Evolutionary conservation across 2,797 vertebrate species (phyloP), one percentile per base, ranked within the genome.

Genomic region (Podargus strigoides): DNA sequence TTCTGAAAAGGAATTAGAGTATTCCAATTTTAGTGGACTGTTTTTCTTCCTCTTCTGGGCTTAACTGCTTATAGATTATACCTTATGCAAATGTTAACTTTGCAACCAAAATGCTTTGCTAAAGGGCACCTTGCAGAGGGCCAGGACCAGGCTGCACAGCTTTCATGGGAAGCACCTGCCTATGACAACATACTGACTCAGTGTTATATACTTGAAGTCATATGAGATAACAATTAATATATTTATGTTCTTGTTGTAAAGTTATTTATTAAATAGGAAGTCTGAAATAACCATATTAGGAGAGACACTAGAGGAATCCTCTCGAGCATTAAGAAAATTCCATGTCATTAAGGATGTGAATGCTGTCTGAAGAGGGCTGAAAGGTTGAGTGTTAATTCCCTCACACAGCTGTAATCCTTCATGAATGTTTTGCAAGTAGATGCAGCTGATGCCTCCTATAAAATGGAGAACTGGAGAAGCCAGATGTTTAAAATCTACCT

Each of bases 351-450:
- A 92, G 83, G 66, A 82, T 72, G 78, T 75, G 75, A 90, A 52
- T 24, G 49, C 67, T 86, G 50, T 72, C 87, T 90, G 90, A 91
- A 83, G 80, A 85, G 85, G 82, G 28, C 81, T 80, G 89, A 76
- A 87, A 94, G 74, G 82, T 74, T 89, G 84, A 82, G 49, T 90
- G 55, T 76, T 94, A 90, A 93, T 91, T 95, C 89, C 74, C 52
- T 69, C 82, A 55, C 62, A 91, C 49, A 95, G 62, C 78, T 90
- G 44, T 95, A 94, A 96, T 95, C 86, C 55, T 72, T 84, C 28
- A 4, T 58, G 53, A 87, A 68, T 42, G 17, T 75, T 93, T 75
- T 82, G 47, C 79, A 85, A 87, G 39, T 68, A 67, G 62, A 84
- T 84, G 78, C 79, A 94, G 88, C 76, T 85, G 85, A 72, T 88